These are phyloP conservation scores for Frieseomelitta varia DNA, from an alignment of 1,140 invertebrate species.

Conservation along the genomic window DNA sequence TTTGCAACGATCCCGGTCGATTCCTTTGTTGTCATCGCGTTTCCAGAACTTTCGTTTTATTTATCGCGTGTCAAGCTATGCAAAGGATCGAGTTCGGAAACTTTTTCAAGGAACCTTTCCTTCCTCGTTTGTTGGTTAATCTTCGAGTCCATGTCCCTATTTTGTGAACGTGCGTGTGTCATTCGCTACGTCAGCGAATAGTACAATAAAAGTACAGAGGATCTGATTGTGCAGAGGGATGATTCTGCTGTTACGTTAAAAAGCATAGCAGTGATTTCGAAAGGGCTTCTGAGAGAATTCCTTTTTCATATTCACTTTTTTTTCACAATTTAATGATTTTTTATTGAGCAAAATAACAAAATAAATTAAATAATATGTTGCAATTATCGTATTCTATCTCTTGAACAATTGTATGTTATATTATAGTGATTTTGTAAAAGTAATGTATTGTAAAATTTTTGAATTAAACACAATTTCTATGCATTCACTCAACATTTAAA, in stretches of 20 bases:
- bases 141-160: background rate
- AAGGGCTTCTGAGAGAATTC: background rate
- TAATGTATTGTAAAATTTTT: too few species aligned
- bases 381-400: too few species aligned
- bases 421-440: too few species aligned
- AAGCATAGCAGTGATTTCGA: background rate
- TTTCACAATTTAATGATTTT: too few species aligned
- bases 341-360: too few species aligned
- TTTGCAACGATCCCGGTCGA: conserved; percentile 7
- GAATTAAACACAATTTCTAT: too few species aligned
- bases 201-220: background rate
- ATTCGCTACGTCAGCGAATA: too few species aligned
- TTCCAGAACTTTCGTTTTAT: conserved; percentile 18
- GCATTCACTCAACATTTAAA: too few species aligned
- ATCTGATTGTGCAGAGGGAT: background rate
- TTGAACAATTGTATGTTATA: too few species aligned
- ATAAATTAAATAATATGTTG: too few species aligned
- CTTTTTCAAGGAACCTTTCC: background rate
- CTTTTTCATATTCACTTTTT: background rate
- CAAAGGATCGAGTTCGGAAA: background rate
- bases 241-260: background rate
- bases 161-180: background rate
- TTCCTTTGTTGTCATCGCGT: background rate
- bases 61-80: background rate
- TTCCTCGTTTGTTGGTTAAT: background rate